Conservation (phyloP, 2,888 invertebrate genomes). For the Nomada fucata region DNA sequence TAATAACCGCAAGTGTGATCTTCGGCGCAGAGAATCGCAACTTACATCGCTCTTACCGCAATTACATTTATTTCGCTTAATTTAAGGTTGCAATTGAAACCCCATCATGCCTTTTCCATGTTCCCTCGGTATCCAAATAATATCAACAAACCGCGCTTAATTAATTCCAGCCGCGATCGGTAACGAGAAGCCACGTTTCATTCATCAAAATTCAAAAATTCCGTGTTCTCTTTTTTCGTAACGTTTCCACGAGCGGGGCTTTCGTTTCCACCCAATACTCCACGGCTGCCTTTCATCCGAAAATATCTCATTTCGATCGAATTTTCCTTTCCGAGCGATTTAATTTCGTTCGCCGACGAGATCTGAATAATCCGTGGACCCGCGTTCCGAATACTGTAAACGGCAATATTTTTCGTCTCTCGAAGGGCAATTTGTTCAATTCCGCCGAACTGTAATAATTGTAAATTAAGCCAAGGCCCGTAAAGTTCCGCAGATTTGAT, state of each 20-base stretch:
- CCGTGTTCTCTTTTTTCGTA: neutral
- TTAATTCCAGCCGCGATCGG: conserved; percentile 3
- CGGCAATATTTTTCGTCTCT: no score
- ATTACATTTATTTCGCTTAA: neutral
- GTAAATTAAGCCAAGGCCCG: neutral
- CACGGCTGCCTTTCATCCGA: neutral
- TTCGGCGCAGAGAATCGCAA: no score
- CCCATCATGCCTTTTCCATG: no score
- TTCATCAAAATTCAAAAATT: conserved; percentile 13
- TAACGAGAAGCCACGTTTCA: neutral
- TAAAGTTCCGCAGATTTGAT: neutral
- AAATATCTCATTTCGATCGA: conserved; percentile 26
- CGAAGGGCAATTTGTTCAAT: neutral
- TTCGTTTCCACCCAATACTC: neutral
- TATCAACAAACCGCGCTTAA: conserved; percentile 1
- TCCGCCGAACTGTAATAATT: neutral
- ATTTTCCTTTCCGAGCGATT: conserved; percentile 26
- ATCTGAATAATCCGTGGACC: conserved; percentile 45
- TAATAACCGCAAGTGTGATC: no score
- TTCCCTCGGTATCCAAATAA: neutral
- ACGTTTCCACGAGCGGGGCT: neutral
- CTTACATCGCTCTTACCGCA: no score
- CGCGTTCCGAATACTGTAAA: conserved; percentile 6
- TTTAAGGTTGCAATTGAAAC: neutral
- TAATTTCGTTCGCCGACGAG: conserved; percentile 41